Evolutionary conservation across 2,888 invertebrate genomes (phyloP).

Genomic region (Hipparchia sbordonii): DNA sequence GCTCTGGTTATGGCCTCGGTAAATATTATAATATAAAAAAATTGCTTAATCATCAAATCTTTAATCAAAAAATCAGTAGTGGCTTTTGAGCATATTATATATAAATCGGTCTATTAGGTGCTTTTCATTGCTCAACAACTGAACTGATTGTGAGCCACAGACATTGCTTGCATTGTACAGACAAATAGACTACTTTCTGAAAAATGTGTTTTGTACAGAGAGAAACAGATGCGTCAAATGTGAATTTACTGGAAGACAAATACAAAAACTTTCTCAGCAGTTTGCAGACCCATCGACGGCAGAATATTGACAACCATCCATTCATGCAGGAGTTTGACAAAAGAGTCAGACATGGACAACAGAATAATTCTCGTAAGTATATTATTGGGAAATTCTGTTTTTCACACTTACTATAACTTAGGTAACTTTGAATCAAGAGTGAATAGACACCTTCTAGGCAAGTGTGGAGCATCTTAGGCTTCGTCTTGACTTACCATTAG

Average conservation of each 20-base stretch:
- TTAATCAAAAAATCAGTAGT: too few relatives aligned
- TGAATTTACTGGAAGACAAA: conserved; percentile 57
- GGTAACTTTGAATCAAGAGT: too few relatives aligned
- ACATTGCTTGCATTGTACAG: too few relatives aligned
- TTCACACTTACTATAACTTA: conserved; percentile 13
- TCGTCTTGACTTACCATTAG: too few relatives aligned
- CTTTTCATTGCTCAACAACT: too few relatives aligned
- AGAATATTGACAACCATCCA: conserved; percentile 57
- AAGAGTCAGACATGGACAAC: conserved; percentile 51
- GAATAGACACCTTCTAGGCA: too few relatives aligned
- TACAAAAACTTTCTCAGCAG: conserved; percentile 54
- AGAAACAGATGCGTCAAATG: conserved; percentile 61
- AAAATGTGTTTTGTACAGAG: conserved; percentile 47
- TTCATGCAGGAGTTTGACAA: conserved; percentile 63
- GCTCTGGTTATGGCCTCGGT: conserved; percentile 61
- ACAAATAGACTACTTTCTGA: too few relatives aligned
- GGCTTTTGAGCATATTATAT: too few relatives aligned
- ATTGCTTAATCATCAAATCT: too few relatives aligned
- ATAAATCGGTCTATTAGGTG: too few relatives aligned
- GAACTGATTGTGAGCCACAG: too few relatives aligned
- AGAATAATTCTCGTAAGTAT: conserved; percentile 47
- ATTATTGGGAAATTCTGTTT: conserved; percentile 37
- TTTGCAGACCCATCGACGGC: conserved; percentile 47
- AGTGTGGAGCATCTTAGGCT: too few relatives aligned
- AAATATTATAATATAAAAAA: neutral